Evolutionary conservation across 2,888 invertebrate species (phyloP), one percentile per base, ranked within the genome.

Genomic region (Theristus sp.): DNA sequence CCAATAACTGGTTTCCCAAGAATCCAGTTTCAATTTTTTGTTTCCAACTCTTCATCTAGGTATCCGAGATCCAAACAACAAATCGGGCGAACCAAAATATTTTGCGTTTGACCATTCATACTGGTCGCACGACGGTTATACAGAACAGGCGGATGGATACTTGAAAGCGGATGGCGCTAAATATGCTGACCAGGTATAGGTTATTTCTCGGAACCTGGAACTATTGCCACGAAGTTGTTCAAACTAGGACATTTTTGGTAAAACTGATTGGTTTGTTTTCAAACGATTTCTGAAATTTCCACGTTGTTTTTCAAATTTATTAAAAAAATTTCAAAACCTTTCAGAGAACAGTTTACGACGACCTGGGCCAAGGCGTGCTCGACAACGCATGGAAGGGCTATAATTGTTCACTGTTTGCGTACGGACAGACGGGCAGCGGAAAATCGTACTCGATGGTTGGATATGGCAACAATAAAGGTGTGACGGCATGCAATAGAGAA

Each of bases 381-480:
- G 74, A 75, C 28, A 81, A 81, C 70, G 80, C 81, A 0, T 80
- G 80, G 78, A 75, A 78, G 59, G 80, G 80, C 1, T 80, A 78
- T 70, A 81, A 81, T 68, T 77, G 80, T 2, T 77, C 80, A 2
- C 70, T 81, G 56, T 80, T 81, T 68, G 80, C 80, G 2, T 81
- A 81, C 64, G 81, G 81, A 38, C 80, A 81, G 69, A 79, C 78
- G 6, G 80, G 80, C 29, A 77, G 78, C 13, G 81, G 81, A 1
- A 81, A 81, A 69, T 79, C 79, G 63, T 81, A 78, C 74, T 80
- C 81, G 3, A 76, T 81, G 63, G 78, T 81, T 20, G 81, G 81
- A 26, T 79, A 78, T 65, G 79, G 78, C 2, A 66, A 74, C 29
- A 81, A 81, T 66, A 79, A 80, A 74, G 80, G 79, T 78, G 28